Evolutionary conservation across 2,113 vertebrate species (phyloP).

Genomic region (Illadopsis cleaveri): DNA sequence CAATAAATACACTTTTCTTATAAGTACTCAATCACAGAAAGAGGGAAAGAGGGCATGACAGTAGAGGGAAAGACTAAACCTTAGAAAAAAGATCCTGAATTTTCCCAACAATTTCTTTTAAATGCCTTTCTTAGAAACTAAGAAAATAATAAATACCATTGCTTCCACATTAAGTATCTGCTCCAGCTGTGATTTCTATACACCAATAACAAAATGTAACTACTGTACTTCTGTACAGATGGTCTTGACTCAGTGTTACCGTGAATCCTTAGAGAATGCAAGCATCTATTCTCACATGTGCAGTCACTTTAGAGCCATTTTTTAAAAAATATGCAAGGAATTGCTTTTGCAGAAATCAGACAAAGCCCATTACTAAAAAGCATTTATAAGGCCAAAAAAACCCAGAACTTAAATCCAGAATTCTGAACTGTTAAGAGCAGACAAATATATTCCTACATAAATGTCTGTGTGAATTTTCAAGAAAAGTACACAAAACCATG

Average conservation of each 20-base stretch:
- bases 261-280: not conserved
- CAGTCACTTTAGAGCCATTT: not conserved
- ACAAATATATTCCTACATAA: not conserved
- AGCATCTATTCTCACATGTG: not conserved
- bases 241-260: not conserved
- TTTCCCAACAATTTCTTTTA: not conserved
- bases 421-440: not conserved
- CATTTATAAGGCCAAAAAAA: not conserved
- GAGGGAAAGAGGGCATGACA: no score
- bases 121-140: not conserved
- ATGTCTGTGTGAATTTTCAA: not conserved
- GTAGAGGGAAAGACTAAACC: not conserved
- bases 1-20: not conserved
- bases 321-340: not conserved
- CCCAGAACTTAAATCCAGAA: not conserved
- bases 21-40: not conserved
- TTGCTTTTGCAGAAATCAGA: slow-evolving; percentile 1
- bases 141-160: not conserved
- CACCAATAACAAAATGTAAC: not conserved
- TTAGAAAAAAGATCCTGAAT: not conserved
- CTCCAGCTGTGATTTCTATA: slow-evolving; percentile 29
- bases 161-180: not conserved
- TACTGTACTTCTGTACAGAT: slow-evolving; percentile 6
- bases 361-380: not conserved
- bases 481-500: not conserved